Base-by-base conservation (phyloP, 2,797 vertebrate species). In the Hippopotamyrus pictus region DNA sequence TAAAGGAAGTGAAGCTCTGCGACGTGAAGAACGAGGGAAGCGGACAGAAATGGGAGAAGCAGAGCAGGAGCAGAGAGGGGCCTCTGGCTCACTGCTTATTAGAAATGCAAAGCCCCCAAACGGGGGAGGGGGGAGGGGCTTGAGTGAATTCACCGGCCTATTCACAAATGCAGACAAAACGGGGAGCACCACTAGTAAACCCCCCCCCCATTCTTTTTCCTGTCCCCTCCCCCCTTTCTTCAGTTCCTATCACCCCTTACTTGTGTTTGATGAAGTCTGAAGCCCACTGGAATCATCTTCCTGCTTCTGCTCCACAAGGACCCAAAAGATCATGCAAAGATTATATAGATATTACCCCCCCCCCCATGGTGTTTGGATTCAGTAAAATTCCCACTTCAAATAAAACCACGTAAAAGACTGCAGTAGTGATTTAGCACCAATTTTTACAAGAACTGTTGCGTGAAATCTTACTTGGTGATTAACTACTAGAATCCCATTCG, bases 201-300 rank as follows among this genome's bases (percentile, higher is more conserved):
- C 88, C 87, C 89, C 90, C 93, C 44, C 87, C 86, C 88, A 14
- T 50, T 93, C 57, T 90, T 90, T 37, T 41, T 88, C 90, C 89
- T 90, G 62, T 65, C 82, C 25, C 3, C 2, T 91, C 0, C 51
- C 53, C 88, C 65, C 0, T 51, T 59, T 90, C 92, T 19, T 57
- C 41, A 19, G 94, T 94, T 94, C 92, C 91, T 94, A 92, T 90
- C 91, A 88, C 90, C 41, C 14, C 73, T 79, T 79, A 19, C 25
- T 69, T 33, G 62, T 93, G 96, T 97, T 97, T 97, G 93, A 94
- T 94, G 95, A 93, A 95, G 91, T 95, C 94, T 94, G 93, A 94
- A 94, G 95, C 83, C 83, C 90, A 93, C 37, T 14, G 11, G 37
- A 17, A 6, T 86, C 12, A 0, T 37, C 33, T 33, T 51, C 50